These are phyloP conservation scores for Falcunculus frontatus DNA, from an alignment of 2,113 vertebrate species.

Conservation along the genomic window DNA sequence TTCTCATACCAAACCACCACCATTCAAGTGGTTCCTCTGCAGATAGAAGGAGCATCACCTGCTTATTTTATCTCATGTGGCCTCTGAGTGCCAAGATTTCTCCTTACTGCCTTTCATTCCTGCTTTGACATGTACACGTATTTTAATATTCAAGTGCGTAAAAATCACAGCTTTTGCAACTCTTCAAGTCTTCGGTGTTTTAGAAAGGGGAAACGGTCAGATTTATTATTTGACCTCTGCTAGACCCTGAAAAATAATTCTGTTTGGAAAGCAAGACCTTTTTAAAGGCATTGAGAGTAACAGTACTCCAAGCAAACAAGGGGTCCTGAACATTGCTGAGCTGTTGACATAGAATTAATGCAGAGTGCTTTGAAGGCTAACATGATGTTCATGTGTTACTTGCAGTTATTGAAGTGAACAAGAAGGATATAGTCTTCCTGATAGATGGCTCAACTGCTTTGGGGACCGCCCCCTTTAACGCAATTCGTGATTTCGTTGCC, in stretches of 20 bases:
- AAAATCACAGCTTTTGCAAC: not conserved
- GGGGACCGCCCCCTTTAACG: conserved; percentile 71
- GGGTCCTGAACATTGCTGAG: not conserved
- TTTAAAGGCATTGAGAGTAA: not conserved
- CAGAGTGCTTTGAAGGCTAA: not conserved
- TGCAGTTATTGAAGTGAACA: conserved; percentile 85
- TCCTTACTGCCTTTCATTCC: not conserved
- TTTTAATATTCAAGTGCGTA: not conserved
- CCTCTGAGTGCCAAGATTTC: not conserved
- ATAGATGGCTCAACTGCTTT: conserved; percentile 83
- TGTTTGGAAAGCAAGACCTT: not conserved
- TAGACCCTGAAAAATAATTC: not conserved
- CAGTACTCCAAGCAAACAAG: not conserved
- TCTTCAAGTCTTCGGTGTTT: not conserved
- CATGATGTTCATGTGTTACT: conserved; percentile 30
- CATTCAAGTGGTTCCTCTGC: not conserved
- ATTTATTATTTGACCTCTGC: not conserved
- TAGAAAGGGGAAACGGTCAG: not conserved
- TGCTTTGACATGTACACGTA: not conserved
- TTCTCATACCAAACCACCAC: not conserved
- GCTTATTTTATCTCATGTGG: not conserved
- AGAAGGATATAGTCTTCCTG: conserved; percentile 94
- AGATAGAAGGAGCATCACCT: not conserved
- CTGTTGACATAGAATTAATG: not conserved
- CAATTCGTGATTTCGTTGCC: conserved; percentile 82